Base-by-base conservation (phyloP, 2,113 vertebrate species). In the Thamnaconus septentrionalis region DNA sequence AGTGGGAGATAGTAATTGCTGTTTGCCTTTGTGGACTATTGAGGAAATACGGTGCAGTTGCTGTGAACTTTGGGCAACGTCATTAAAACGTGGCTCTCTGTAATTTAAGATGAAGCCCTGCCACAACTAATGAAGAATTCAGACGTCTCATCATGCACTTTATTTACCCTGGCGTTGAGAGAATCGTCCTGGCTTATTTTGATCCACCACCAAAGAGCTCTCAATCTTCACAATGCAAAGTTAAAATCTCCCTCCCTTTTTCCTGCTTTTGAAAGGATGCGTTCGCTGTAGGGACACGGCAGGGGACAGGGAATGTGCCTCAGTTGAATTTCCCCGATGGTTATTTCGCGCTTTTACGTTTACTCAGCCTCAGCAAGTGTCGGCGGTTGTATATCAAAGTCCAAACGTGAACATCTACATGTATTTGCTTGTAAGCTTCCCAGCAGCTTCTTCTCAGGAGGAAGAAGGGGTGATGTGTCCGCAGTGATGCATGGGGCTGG, bases 1-100 rank as follows among this genome's bases (percentile, higher is more conserved):
- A 54, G 8, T 51, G 67, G 4, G 43, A 65, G 8, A 5, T 11
- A 11, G 42, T 83, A 83, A 75, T 76, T 75, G 56, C 64, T 80
- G 56, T 78, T 78, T 71, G 59, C 54, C 44, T 76, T 50, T 44
- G 11, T 48, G 56, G 56, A 54, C 53, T 66, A 12, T 49, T 11
- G 8, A 12, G 44, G 41, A 48, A 76, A 63, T 60, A 50, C 40
- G n/a, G 49, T 48, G 44, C 18, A 31, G 18, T 31, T 31, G 18
- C 18, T 31, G 18, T 31, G 18, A 31, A 31, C 18, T 31, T 52
- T 40, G 63, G 44, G 9, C 43, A 49, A 61, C 61, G 56, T 42
- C 44, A 44, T 40, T 41, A 41, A 6, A 57, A 7, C 55, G 11
- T 46, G 44, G 39, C 6, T 51, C 18, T 56, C 18, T 31, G 18